These are phyloP conservation scores for Marasmarcha lunaedactyla DNA, from an alignment of 2,888 invertebrate genomes.

Conservation along the genomic window DNA sequence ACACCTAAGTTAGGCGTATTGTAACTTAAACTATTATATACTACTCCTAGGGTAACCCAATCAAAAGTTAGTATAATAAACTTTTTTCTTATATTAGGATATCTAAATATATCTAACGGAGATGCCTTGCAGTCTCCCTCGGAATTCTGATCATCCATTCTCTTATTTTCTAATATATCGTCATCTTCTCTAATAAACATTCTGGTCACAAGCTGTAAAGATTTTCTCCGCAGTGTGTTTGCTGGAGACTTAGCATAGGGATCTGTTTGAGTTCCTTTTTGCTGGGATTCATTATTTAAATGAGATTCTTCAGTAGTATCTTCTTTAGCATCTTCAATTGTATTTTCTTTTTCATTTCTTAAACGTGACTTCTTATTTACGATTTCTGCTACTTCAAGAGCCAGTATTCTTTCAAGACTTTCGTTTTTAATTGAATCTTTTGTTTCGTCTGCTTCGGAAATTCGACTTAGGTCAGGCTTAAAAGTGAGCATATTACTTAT, in stretches of 20 bases:
- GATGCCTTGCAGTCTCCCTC: constrained; percentile 66
- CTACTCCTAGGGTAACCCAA: constrained; percentile 77
- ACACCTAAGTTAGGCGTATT: constrained; percentile 77
- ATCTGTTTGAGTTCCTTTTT: constrained; percentile 42
- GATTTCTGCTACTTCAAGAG: constrained; percentile 42
- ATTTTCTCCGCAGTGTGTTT: constrained; percentile 42
- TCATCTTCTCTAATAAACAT: constrained; percentile 37
- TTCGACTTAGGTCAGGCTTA: constrained; percentile 37
- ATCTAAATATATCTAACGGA: constrained; percentile 72
- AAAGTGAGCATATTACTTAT: constrained; percentile 51
- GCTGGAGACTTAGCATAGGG: constrained; percentile 28
- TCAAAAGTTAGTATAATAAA: constrained; percentile 74
- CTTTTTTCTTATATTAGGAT: constrained; percentile 75
- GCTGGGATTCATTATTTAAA: constrained; percentile 24
- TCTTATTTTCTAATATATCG: constrained; percentile 38
- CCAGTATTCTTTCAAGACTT: constrained; percentile 35
- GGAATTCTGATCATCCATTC: constrained; percentile 53
- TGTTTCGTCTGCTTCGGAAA: constrained; percentile 27
- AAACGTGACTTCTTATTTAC: constrained; percentile 33
- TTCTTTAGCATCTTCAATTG: constrained; percentile 14
- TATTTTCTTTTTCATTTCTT: constrained; percentile 14
- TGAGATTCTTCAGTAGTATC: constrained; percentile 25
- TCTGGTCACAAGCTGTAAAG: constrained; percentile 40
- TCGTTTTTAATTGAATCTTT: constrained; percentile 21
- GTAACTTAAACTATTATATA: constrained; percentile 76